phyloP scores from a whole-genome alignment of 1,140 invertebrate species.

The Psilanteris sp. region DNA sequence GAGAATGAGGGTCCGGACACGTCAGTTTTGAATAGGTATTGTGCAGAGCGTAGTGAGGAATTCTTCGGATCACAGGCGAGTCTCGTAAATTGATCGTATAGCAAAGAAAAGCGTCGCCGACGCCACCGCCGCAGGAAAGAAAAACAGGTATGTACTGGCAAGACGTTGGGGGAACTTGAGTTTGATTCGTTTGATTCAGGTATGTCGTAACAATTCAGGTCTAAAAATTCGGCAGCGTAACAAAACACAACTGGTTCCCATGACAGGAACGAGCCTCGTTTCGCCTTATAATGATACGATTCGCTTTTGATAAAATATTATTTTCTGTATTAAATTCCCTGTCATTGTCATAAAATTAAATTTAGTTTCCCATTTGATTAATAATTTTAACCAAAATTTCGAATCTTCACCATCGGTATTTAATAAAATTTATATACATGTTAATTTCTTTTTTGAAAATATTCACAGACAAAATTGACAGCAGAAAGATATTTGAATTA shows the following conservation, averaged over 20 bases:
- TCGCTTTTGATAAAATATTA: conserved; percentile 9
- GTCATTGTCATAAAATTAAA: neutral
- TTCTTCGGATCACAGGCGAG: conserved; percentile 48
- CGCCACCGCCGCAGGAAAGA: conserved; percentile 51
- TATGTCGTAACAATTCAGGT: conserved; percentile 45
- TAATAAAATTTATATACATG: too few species aligned
- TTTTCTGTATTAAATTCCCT: neutral
- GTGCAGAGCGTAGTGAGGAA: conserved; percentile 53
- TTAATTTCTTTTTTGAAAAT: too few species aligned
- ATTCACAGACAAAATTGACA: too few species aligned
- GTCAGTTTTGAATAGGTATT: conserved; percentile 62
- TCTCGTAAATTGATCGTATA: conserved; percentile 58
- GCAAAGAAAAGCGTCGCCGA: conserved; percentile 54
- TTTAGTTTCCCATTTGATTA: too few species aligned
- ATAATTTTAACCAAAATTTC: too few species aligned
- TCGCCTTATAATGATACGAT: conserved; percentile 29
- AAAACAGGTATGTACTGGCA: conserved; percentile 51
- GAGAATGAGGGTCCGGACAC: conserved; percentile 44
- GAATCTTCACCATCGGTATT: too few species aligned
- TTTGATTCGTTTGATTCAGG: conserved; percentile 53
- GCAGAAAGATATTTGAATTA: too few species aligned
- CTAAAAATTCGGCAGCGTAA: conserved; percentile 55
- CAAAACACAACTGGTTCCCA: conserved; percentile 52
- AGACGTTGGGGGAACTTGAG: conserved; percentile 3
- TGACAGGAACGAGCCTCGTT: conserved; percentile 18